Conservation (phyloP, 1,140 invertebrate species). For the Vanessa tameamea region DNA sequence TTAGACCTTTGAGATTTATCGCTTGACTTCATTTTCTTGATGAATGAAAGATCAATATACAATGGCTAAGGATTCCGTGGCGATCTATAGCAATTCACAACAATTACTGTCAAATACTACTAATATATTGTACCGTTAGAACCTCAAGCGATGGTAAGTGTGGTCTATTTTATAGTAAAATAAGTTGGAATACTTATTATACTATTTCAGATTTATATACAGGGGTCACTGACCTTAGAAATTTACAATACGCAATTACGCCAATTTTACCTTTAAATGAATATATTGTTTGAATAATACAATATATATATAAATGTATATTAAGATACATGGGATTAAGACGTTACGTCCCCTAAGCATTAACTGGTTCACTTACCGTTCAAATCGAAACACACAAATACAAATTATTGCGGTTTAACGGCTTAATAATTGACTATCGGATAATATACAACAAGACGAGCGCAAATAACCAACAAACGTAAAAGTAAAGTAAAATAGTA, state of each 20-base stretch:
- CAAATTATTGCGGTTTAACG: too few species aligned
- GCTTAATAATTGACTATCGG: too few species aligned
- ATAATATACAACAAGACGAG: too few species aligned
- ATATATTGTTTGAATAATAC: too few species aligned
- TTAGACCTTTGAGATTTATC: constrained; percentile 10
- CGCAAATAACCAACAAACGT: too few species aligned
- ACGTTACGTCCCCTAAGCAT: too few species aligned
- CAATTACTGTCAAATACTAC: constrained; percentile 61
- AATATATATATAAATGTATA: too few species aligned
- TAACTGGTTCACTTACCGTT: too few species aligned
- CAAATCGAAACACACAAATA: too few species aligned
- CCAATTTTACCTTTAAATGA: too few species aligned
- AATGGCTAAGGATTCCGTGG: constrained; percentile 25
- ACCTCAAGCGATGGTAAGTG: constrained; percentile 34
- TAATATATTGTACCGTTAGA: constrained; percentile 52
- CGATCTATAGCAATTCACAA: constrained; percentile 48
- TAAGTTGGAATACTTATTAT: background rate
- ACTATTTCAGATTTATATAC: background rate
- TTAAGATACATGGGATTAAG: too few species aligned
- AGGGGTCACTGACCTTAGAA: background rate
- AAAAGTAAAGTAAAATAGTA: background rate
- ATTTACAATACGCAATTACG: background rate
- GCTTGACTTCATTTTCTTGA: background rate
- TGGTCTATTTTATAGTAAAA: constrained; percentile 28
- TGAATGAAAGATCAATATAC: constrained; percentile 16